These are phyloP conservation scores for Chloroceryle amazona DNA, from an alignment of 2,797 vertebrate species.

Conservation along the genomic window DNA sequence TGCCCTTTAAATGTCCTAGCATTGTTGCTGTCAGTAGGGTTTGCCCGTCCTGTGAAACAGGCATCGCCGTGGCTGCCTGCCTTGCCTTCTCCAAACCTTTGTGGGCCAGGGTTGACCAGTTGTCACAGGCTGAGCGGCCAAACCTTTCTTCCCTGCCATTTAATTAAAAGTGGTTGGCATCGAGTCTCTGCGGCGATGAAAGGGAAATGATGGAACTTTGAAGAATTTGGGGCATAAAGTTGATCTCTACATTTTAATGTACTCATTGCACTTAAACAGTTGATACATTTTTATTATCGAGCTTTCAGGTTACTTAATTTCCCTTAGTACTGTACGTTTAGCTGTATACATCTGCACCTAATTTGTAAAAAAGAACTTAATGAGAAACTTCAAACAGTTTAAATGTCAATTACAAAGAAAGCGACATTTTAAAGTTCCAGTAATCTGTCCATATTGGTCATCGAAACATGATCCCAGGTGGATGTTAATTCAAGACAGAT, in stretches of 20 bases:
- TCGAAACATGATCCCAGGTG: conserved; percentile 91
- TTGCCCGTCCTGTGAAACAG: neutral
- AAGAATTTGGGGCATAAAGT: conserved; percentile 45
- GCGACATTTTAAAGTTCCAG: conserved; percentile 88
- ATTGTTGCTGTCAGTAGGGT: neutral
- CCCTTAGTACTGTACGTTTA: conserved; percentile 81
- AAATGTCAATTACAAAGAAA: conserved; percentile 91
- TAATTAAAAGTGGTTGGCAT: conserved; percentile 59
- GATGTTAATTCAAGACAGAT: conserved; percentile 92
- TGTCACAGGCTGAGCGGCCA: neutral
- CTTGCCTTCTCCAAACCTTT: neutral
- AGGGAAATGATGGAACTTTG: conserved; percentile 56
- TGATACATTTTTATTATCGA: conserved; percentile 78
- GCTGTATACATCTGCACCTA: conserved; percentile 88
- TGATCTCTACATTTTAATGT: conserved; percentile 68
- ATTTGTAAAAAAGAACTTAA: conserved; percentile 88
- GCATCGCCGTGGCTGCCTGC: neutral
- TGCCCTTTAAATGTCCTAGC: neutral
- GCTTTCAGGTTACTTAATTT: conserved; percentile 83
- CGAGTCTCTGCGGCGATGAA: conserved; percentile 35
- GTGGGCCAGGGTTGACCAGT: neutral
- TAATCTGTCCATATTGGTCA: conserved; percentile 89
- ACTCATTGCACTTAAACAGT: conserved; percentile 70
- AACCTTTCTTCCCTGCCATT: conserved; percentile 38
- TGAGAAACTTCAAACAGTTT: conserved; percentile 92